Percentiles rank a stretch among this genome's conserved stretches.
These are phyloP conservation scores for Acanthosepion esculentum DNA, from an alignment of 2,888 invertebrate genomes.

Conservation along the genomic window DNA sequence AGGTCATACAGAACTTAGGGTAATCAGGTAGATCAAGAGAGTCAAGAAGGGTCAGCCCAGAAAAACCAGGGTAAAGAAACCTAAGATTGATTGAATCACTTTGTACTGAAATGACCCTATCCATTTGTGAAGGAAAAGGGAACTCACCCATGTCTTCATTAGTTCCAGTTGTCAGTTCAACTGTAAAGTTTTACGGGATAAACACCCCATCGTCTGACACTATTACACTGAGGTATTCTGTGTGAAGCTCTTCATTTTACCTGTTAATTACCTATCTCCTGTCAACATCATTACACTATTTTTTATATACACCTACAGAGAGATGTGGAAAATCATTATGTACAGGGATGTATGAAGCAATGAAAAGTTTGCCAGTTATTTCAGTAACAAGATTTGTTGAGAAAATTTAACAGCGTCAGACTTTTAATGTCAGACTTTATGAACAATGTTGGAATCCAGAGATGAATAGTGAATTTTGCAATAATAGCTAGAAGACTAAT, in stretches of 20 bases:
- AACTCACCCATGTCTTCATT: background rate
- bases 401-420: background rate
- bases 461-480: too few species aligned
- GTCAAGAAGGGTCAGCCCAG: too few species aligned
- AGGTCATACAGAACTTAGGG: background rate
- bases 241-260: background rate
- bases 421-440: too few species aligned
- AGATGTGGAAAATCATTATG: background rate
- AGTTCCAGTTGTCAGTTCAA: background rate
- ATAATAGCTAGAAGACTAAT: too few species aligned
- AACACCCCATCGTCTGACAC: background rate
- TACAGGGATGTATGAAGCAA: background rate
- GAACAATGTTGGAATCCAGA: too few species aligned
- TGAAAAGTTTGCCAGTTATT: background rate
- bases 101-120: background rate
- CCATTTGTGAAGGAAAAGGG: background rate
- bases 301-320: background rate
- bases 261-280: background rate
- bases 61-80: background rate
- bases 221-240: background rate
- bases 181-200: background rate
- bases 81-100: slow-evolving; percentile 15
- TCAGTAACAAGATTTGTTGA: background rate
- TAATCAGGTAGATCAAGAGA: background rate
- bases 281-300: background rate